Base-by-base conservation (phyloP, 2,888 invertebrate species). In the Ryuthela nishihirai region DNA sequence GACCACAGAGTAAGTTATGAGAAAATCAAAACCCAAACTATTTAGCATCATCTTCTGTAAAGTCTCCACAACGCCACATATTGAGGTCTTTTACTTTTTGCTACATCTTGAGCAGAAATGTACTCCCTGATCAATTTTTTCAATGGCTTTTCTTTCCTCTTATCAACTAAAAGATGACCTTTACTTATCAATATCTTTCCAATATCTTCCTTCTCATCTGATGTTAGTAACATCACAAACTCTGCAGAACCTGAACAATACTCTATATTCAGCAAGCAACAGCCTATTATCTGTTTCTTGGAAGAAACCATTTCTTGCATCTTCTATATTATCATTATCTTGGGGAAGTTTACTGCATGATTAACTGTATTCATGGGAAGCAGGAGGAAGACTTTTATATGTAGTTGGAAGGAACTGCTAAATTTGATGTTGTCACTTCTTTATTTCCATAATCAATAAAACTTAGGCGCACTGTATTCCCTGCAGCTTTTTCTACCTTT, bases 31-130 rank as follows among this genome's bases (percentile, higher is more conserved):
- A n/a, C 15, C 67, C 67, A 61, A 67, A 67, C 52, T 67, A 65
- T 41, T 62, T 66, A 15, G 67, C 65, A 54, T 94, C 93, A 70
- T 92, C 93, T 65, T 89, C 92, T 61, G 88, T 89, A 77, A 98
- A 92, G 76, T 99, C 99, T n/a, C 99, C 99, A 74, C 98, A 98
- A 72, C 88, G 86, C 98, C 98, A 99, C 70, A 99, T 85, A 76
- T 88, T 89, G 69, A 84, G 80, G 74, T 92, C 77, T 71, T 68
- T 84, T 82, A 70, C 83, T 84, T 77, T 88, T 87, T 20, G 97
- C 97, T 65, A 82, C 81, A 64, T 88, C 85, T 75, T 95, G 89
- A 39, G 93, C 91, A 54, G 82, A 83, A 72, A 81, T 82, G 77
- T 95, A 97, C 70, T 90, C 88, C 72, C 77, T 76, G 74, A 87